Evolutionary conservation across 2,888 invertebrate genomes (phyloP).

Genomic region (Trachelus troglodyta): DNA sequence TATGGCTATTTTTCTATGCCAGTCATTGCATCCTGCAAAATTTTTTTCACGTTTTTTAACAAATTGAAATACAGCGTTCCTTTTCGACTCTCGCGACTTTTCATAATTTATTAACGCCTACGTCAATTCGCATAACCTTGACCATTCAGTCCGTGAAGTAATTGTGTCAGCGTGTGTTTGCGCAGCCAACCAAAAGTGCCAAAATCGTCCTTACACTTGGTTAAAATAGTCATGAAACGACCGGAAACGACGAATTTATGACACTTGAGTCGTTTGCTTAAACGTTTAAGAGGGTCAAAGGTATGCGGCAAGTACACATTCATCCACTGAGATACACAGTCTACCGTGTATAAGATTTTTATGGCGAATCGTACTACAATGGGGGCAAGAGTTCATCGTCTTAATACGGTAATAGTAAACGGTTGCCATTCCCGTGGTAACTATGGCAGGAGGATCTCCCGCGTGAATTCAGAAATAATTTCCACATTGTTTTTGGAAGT

Average conservation of each 20-base stretch:
- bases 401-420: not conserved
- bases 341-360: not conserved
- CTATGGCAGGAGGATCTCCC: not conserved
- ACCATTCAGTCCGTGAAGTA: not conserved
- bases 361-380: not conserved
- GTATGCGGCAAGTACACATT: slow-evolving; percentile 27
- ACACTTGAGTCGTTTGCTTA: slow-evolving; percentile 57
- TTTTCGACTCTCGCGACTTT: not conserved
- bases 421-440: not conserved
- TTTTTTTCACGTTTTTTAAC: no score
- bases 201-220: not conserved
- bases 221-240: slow-evolving; percentile 13
- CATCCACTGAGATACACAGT: not conserved
- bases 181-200: not conserved
- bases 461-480: not conserved
- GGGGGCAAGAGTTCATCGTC: not conserved
- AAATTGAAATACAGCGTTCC: not conserved
- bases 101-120: not conserved
- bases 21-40: no score
- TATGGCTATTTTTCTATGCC: no score
- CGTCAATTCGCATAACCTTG: not conserved
- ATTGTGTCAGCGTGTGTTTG: not conserved
- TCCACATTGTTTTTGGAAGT: not conserved
- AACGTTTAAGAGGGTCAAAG: slow-evolving; percentile 56
- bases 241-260: slow-evolving; percentile 62